phyloP scores from a whole-genome alignment of 23 tunicate species.

The Oikopleura vanhoeffeni region DNA sequence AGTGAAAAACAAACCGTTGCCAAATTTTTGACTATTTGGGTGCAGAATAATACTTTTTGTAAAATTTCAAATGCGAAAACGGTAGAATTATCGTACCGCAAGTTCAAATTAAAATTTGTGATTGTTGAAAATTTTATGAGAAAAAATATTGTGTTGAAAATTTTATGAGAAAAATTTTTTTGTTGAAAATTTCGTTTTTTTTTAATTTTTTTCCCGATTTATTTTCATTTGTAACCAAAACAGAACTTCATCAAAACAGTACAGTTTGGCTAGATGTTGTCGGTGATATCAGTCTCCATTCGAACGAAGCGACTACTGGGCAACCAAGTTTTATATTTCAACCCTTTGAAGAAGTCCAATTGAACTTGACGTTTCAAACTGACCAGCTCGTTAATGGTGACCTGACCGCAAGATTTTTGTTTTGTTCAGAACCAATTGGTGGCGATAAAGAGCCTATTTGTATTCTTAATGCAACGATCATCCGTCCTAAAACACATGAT shows the following conservation, averaged over 20 bases:
- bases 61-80: too few relatives aligned
- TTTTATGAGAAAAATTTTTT: too few relatives aligned
- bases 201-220: too few relatives aligned
- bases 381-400: not conserved
- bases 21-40: too few relatives aligned
- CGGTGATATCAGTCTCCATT: not conserved
- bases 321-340: not conserved
- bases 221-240: too few relatives aligned
- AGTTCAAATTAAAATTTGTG: too few relatives aligned
- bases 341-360: conserved; percentile 6
- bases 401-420: not conserved
- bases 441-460: conserved; percentile 11
- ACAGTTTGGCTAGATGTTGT: not conserved
- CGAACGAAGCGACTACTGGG: not conserved
- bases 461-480: not conserved
- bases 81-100: too few relatives aligned
- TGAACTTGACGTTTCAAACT: not conserved
- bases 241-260: conserved; percentile 2
- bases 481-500: not conserved
- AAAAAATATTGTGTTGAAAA: too few relatives aligned
- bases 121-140: too few relatives aligned
- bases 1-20: too few relatives aligned
- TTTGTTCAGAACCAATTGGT: not conserved
- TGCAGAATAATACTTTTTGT: too few relatives aligned
- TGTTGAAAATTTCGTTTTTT: too few relatives aligned